A percentile compares a stretch with the other conserved stretches of the same genome.
Conservation (phyloP, 2,797 vertebrate genomes). For the Odontamblyopus rebecca region DNA sequence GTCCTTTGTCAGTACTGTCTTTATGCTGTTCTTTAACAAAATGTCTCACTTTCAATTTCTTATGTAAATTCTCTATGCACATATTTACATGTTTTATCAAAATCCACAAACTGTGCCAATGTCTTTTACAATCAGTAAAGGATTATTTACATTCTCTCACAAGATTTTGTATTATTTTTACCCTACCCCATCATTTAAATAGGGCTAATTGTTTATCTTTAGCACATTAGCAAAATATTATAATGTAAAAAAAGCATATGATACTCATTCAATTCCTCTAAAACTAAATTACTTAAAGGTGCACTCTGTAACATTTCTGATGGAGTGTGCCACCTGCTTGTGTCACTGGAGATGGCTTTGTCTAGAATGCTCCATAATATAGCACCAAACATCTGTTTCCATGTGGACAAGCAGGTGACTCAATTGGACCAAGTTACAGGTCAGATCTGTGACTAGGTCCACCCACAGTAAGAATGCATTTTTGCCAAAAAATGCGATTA, state of each 20-base stretch:
- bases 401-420: no score
- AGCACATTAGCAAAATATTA: background rate
- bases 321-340: no score
- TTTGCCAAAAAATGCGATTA: no score
- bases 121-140: conserved; percentile 58
- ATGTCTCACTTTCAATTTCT: conserved; percentile 24
- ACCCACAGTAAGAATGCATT: no score
- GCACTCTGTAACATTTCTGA: no score
- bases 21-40: conserved; percentile 31
- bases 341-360: no score
- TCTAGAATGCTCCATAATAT: no score
- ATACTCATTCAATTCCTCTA: no score
- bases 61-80: conserved; percentile 44
- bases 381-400: no score
- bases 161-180: conserved; percentile 18
- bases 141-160: conserved; percentile 9
- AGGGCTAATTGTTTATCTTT: background rate
- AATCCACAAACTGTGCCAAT: conserved; percentile 25
- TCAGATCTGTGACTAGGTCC: no score
- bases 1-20: conserved; percentile 51
- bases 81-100: conserved; percentile 40
- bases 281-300: no score
- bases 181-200: background rate
- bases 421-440: no score
- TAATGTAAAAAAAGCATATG: background rate